phyloP scores from a whole-genome alignment of 2,797 vertebrate genomes.

The Darevskia mixta region DNA sequence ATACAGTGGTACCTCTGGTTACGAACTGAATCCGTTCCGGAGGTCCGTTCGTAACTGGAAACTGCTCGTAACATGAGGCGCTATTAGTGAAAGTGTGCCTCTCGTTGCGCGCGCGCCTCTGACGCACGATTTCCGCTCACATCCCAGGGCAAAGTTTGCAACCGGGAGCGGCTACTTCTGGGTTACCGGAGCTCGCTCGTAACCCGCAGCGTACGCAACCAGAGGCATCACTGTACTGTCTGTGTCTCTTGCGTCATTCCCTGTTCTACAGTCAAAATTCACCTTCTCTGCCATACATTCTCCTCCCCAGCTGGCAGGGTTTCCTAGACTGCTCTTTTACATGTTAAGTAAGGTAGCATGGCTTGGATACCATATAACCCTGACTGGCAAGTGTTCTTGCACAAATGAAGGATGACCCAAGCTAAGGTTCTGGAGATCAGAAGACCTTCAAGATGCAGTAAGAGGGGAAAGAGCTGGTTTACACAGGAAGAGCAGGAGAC shows the following conservation, averaged over 20 bases:
- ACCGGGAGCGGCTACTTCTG: accelerated
- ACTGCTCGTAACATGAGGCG: too few species aligned
- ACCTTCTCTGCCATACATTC: not conserved
- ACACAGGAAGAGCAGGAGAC: not conserved
- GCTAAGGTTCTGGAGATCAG: too few species aligned
- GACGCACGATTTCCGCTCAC: accelerated
- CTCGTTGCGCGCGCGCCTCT: too few species aligned
- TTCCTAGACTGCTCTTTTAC: not conserved
- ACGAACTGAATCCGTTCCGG: too few species aligned
- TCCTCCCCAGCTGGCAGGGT: not conserved
- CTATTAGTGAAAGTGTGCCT: too few species aligned
- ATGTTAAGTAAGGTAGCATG: not conserved
- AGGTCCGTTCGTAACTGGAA: too few species aligned
- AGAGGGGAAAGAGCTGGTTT: not conserved
- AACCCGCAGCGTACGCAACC: too few species aligned
- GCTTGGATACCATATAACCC: too few species aligned
- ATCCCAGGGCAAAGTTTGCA: too few species aligned
- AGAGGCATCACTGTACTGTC: not conserved
- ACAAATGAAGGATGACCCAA: not conserved
- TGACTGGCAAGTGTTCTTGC: not conserved
- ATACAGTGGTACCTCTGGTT: not conserved
- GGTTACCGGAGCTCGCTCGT: too few species aligned
- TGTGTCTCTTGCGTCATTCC: not conserved
- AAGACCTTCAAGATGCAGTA: not conserved
- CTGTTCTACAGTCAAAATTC: not conserved